These are phyloP conservation scores for Microplitis demolitor DNA, from an alignment of 1,140 invertebrate species.

Conservation along the genomic window DNA sequence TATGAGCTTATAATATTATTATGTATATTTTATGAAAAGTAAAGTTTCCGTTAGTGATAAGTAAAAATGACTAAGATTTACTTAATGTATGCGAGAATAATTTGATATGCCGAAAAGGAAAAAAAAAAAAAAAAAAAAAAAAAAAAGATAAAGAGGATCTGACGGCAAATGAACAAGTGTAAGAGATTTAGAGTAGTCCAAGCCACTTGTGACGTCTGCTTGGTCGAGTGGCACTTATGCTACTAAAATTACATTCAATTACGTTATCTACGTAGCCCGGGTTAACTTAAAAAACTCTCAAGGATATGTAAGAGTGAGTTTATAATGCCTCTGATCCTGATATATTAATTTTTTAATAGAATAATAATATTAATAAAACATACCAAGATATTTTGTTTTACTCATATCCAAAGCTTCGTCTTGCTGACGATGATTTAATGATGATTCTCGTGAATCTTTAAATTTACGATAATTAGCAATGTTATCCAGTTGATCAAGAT, in stretches of 20 bases:
- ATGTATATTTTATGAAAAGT: too few relatives aligned
- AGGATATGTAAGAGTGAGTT: slow-evolving; percentile 41
- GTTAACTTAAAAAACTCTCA: slow-evolving; percentile 54
- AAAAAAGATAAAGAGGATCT: slow-evolving; percentile 33
- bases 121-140: background rate
- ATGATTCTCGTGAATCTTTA: slow-evolving; percentile 43
- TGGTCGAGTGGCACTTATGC: slow-evolving; percentile 59
- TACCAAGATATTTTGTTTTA: slow-evolving; percentile 59
- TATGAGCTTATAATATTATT: too few relatives aligned
- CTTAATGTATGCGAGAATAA: background rate
- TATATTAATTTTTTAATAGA: background rate
- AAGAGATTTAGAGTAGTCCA: slow-evolving; percentile 41
- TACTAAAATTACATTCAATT: slow-evolving; percentile 63
- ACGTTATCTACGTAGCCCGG: slow-evolving; percentile 52
- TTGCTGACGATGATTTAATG: slow-evolving; percentile 43
- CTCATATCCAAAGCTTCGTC: slow-evolving; percentile 60
- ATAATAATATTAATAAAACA: slow-evolving; percentile 24
- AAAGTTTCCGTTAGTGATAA: too few relatives aligned
- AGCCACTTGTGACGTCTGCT: slow-evolving; percentile 60
- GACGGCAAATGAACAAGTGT: slow-evolving; percentile 45
- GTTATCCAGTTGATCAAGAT: slow-evolving; percentile 38
- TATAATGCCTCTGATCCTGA: background rate
- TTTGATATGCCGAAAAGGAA: background rate
- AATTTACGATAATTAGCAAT: slow-evolving; percentile 39
- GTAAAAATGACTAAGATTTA: too few relatives aligned